Conservation (phyloP, 2,113 vertebrate species). For the Chionomys nivalis region DNA sequence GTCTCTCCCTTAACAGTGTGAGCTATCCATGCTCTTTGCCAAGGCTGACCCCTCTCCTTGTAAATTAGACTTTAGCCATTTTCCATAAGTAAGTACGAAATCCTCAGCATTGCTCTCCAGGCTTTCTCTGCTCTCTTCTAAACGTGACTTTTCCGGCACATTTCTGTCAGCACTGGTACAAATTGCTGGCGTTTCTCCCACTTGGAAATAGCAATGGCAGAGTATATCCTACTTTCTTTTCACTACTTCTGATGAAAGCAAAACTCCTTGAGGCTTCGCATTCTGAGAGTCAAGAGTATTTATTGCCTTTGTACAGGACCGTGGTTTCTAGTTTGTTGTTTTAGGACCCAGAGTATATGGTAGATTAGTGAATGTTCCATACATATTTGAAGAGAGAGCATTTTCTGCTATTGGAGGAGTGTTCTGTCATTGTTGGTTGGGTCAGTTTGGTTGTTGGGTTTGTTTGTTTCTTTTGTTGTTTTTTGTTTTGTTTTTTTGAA, state of each 20-base stretch:
- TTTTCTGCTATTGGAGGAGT: background rate
- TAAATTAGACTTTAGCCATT: background rate
- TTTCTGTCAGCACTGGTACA: background rate
- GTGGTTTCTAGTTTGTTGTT: background rate
- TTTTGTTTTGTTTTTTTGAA: no score
- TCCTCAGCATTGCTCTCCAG: background rate
- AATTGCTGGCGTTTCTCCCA: background rate
- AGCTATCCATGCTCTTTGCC: background rate
- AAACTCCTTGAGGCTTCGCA: background rate
- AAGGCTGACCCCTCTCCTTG: background rate
- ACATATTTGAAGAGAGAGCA: background rate
- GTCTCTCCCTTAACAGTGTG: background rate
- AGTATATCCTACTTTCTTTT: background rate
- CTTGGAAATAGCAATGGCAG: background rate
- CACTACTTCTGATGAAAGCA: background rate
- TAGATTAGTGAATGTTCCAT: background rate
- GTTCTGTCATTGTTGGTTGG: background rate
- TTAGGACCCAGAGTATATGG: background rate
- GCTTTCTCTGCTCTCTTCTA: background rate
- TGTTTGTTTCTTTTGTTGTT: no score
- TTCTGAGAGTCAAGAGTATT: background rate
- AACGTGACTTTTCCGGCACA: background rate
- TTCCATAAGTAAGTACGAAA: background rate
- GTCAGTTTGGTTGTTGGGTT: background rate
- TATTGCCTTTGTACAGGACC: background rate